These are phyloP conservation scores for Procambarus virginalis DNA, from an alignment of 1,140 invertebrate genomes.

Conservation along the genomic window DNA sequence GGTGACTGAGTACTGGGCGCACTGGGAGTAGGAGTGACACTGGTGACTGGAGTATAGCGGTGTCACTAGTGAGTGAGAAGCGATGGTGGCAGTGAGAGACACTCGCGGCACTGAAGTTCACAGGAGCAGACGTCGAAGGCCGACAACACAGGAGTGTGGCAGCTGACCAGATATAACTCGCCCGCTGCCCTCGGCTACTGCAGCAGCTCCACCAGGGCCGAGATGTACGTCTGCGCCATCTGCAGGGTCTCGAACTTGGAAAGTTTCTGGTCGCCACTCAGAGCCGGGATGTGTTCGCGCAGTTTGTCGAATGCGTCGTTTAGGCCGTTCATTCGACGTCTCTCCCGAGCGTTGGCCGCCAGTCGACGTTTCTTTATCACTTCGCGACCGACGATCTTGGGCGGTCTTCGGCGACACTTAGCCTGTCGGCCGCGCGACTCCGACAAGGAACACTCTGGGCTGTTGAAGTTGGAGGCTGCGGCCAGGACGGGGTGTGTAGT, in stretches of 20 bases:
- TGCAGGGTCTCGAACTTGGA: conserved; percentile 92
- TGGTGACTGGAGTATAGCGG: neutral
- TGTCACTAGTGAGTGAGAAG: neutral
- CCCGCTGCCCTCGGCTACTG: conserved; percentile 18
- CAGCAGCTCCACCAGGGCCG: conserved; percentile 76
- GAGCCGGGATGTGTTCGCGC: conserved; percentile 85
- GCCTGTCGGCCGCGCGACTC: conserved; percentile 37
- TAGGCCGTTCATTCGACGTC: conserved; percentile 86
- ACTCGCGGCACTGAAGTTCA: conserved; percentile 32
- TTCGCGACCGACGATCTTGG: conserved; percentile 46
- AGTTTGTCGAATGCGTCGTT: conserved; percentile 88
- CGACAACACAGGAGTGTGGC: neutral
- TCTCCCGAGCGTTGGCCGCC: conserved; percentile 85
- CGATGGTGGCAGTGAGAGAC: neutral
- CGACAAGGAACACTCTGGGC: conserved; percentile 18
- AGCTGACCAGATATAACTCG: conserved; percentile 56
- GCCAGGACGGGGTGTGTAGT: conserved; percentile 55
- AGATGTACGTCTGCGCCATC: conserved; percentile 91
- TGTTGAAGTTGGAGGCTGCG: conserved; percentile 36
- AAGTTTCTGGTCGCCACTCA: conserved; percentile 85
- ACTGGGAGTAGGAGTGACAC: too few species aligned
- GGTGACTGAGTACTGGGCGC: too few species aligned
- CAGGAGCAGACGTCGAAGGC: conserved; percentile 36
- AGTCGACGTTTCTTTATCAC: conserved; percentile 76
- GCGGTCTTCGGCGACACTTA: conserved; percentile 46